A percentile compares a stretch with the other conserved stretches of the same genome.
Conservation (phyloP, 2,797 vertebrate genomes). For the Falco peregrinus region DNA sequence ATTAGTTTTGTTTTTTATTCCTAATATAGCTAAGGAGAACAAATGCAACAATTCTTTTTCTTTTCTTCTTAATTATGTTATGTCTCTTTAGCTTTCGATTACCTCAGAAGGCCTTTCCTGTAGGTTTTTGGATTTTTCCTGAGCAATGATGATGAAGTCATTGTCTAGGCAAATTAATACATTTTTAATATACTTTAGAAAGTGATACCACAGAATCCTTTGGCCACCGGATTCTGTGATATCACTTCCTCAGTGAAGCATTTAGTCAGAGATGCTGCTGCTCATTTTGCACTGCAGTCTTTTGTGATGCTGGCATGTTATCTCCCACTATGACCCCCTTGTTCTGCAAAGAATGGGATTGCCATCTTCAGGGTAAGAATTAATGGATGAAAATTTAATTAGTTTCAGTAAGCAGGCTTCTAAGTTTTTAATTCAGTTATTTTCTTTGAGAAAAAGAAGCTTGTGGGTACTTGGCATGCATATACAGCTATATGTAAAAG, state of each 20-base stretch:
- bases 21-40: conserved; percentile 30
- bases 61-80: conserved; percentile 10
- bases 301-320: background rate
- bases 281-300: background rate
- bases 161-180: conserved; percentile 38
- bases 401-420: background rate
- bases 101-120: conserved; percentile 34
- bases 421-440: background rate
- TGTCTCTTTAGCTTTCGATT: conserved; percentile 6
- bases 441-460: background rate
- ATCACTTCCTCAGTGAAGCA: conserved; percentile 10
- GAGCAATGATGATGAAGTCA: background rate
- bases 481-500: background rate
- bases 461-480: background rate
- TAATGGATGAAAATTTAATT: background rate
- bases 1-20: conserved; percentile 51
- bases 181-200: conserved; percentile 49
- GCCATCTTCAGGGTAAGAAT: conserved; percentile 4
- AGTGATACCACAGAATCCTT: conserved; percentile 11
- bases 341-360: background rate
- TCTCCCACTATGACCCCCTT: background rate
- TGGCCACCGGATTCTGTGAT: background rate
- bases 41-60: conserved; percentile 37
- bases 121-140: conserved; percentile 33
- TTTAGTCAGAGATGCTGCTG: background rate